Conservation (phyloP, 2,888 invertebrate genomes). For the Caenorhabditis plicata region DNA sequence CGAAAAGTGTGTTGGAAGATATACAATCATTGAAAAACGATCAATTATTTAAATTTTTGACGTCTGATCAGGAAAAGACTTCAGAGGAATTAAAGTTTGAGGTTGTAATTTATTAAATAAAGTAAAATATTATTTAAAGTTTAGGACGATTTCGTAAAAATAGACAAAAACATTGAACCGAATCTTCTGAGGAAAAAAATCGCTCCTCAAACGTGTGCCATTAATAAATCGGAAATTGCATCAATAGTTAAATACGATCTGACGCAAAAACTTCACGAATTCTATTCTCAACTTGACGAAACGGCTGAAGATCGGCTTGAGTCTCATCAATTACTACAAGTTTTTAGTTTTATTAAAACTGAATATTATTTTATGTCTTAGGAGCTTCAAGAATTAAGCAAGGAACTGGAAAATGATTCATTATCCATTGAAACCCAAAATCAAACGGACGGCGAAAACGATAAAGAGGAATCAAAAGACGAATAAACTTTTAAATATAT, state of each 20-base stretch:
- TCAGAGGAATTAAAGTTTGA: constrained; percentile 29
- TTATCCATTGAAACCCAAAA: constrained; percentile 3
- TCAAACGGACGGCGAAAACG: not conserved
- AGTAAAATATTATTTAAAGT: too few relatives aligned
- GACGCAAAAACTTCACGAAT: constrained; percentile 27
- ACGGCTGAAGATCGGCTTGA: constrained; percentile 10
- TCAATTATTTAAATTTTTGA: constrained; percentile 20
- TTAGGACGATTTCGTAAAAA: constrained; percentile 41
- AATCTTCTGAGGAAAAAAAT: constrained; percentile 36
- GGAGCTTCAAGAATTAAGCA: constrained; percentile 22
- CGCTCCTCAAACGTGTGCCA: constrained; percentile 49
- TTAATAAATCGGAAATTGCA: constrained; percentile 40
- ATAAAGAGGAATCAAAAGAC: constrained; percentile 1
- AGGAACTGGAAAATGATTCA: constrained; percentile 13
- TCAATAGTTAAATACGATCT: constrained; percentile 42
- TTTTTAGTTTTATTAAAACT: too few relatives aligned
- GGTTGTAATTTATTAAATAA: too few relatives aligned
- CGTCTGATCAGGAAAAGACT: not conserved
- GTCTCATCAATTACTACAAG: constrained; percentile 9
- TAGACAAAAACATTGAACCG: constrained; percentile 32
- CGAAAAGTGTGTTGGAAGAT: constrained; percentile 25
- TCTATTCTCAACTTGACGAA: constrained; percentile 22
- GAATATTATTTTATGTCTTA: too few relatives aligned
- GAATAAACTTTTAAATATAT: constrained; percentile 5
- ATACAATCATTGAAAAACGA: constrained; percentile 32